Evolutionary conservation across 2,797 vertebrate species (phyloP), one percentile per base, ranked within the genome.

Genomic region (Zalophus californianus): DNA sequence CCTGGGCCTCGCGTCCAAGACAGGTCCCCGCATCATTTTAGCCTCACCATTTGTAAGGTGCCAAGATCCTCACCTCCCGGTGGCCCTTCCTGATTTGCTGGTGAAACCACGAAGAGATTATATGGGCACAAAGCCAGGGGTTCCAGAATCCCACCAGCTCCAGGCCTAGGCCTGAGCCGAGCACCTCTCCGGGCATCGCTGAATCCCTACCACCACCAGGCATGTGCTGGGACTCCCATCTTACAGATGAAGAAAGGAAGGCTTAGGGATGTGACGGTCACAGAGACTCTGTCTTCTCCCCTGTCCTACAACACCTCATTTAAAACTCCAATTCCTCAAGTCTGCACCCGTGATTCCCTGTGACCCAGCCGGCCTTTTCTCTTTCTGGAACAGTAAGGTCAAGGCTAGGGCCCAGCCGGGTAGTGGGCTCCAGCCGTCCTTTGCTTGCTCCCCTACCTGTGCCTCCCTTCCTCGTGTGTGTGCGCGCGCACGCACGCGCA

Each of bases 141-240:
- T 4, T 66, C 62, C 48, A 0, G 20, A 52, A 64, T 62, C 66
- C 64, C 18, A 52, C 10, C 25, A 32, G 10, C 32, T 50, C n/a
- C 3, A 4, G 77, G 44, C 78, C 50, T 23, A 29, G 92, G 29
- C 54, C n/a, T 13, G 75, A 12, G 60, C 94, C 0, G 0, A 16
- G 38, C 0, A 1, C 85, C 75, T 41, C 38, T 62, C 14, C 11
- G 0, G 0, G 23, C 18, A 52, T 44, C 35, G 12, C 3, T 0
- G 38, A 44, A 41, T 23, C 44, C 79, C 83, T 32, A 38, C 52
- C 1, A 27, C 21, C 48, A 0, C 1, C 27, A 92, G 68, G 70
- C 13, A 2, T 0, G 10, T 13, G 58, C 90, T 44, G 3, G 18
- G 66, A 35, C 52, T n/a, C 50, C 58, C 41, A 3, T 6, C 64